Base-by-base conservation (phyloP, 2,797 vertebrate species). In the Pipistrellus pygmaeus region DNA sequence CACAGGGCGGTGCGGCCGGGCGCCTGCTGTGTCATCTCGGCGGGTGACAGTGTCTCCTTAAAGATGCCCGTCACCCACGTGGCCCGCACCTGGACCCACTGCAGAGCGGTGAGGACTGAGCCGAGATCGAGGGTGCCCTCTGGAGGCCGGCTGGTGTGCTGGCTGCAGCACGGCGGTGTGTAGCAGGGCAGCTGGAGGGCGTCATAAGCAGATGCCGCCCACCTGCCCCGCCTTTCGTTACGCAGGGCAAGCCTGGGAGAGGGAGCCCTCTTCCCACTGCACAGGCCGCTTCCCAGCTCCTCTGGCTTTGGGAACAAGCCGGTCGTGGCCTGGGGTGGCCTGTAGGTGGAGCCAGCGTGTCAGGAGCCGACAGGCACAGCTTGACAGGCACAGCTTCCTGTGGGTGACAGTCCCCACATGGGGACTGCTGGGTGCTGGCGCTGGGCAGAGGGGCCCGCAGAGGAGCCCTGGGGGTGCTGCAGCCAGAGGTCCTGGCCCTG, bases 261-360 rank as follows among this genome's bases (percentile, higher is more conserved):
- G 83, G 2, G 57, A 55, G 1, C 32, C 0, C 3, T 2, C 23
- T 8, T 7, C 27, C 27, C 9, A 44, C 73, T 64, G 21, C 9
- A 4, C 23, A 15, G 23, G 21, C 27, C 11, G 20, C 2, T 17
- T 32, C 62, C 9, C 6, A 27, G 4, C 51, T 72, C 27, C 27
- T 21, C 66, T 8, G 15, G 5, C 25, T 48, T 30, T n/a, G 6
- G 51, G 46, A 11, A 15, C 44, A 23, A 3, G 69, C 68, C 3
- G n/a, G 64, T 23, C 8, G 0, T 17, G 6, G 69, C 62, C 68
- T 4, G 0, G 30, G 14, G 51, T 2, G 15, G 68, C 94, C 96
- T 88, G 41, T 46, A 94, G 85, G 73, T 73, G 95, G 94, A 53
- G 85, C 78, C 83, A 77, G 80, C 48, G 20, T 3, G 14, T 20